These are phyloP conservation scores for Hydrozoanthus tunicans DNA, from an alignment of 64 coral and sea anemone genomes.

Conservation along the genomic window DNA sequence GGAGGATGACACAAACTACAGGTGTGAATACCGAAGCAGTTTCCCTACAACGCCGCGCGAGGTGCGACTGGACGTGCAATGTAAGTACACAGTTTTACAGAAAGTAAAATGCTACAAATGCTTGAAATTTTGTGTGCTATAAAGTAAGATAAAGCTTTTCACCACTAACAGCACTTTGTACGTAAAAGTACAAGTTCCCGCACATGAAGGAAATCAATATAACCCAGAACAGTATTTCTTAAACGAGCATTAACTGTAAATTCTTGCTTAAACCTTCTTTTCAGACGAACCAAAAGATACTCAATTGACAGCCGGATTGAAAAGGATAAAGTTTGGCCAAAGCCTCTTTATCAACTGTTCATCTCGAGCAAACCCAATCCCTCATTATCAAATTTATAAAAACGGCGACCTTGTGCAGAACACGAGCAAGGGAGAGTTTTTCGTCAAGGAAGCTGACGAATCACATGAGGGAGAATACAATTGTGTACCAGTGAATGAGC, in stretches of 20 bases:
- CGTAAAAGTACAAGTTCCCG: too few species aligned
- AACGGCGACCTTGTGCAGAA: slow-evolving; percentile 33
- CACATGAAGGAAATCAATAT: too few species aligned
- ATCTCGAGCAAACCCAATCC: slow-evolving; percentile 17
- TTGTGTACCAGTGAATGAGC: slow-evolving; percentile 18
- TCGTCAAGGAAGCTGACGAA: slow-evolving; percentile 1
- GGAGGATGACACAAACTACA: slow-evolving; percentile 53
- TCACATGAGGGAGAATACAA: slow-evolving; percentile 34
- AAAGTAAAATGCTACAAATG: background rate
- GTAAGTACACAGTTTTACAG: background rate
- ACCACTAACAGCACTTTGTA: too few species aligned
- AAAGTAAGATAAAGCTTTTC: too few species aligned
- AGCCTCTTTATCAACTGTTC: slow-evolving; percentile 18
- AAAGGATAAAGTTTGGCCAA: background rate
- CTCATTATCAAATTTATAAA: slow-evolving; percentile 33
- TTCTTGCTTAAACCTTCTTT: background rate
- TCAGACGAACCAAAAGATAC: slow-evolving; percentile 24
- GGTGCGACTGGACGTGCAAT: slow-evolving; percentile 27
- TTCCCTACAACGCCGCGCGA: slow-evolving; percentile 25
- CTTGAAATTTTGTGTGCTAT: background rate
- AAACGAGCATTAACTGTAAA: too few species aligned
- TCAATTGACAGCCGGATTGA: background rate
- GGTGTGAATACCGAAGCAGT: slow-evolving; percentile 47
- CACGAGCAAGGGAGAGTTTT: slow-evolving; percentile 6
- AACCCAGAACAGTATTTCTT: too few species aligned